Base-by-base conservation (phyloP, 30 jellyfish, hydroid and myxozoan species). In the Aurelia aurita complex sp. Pacific region DNA sequence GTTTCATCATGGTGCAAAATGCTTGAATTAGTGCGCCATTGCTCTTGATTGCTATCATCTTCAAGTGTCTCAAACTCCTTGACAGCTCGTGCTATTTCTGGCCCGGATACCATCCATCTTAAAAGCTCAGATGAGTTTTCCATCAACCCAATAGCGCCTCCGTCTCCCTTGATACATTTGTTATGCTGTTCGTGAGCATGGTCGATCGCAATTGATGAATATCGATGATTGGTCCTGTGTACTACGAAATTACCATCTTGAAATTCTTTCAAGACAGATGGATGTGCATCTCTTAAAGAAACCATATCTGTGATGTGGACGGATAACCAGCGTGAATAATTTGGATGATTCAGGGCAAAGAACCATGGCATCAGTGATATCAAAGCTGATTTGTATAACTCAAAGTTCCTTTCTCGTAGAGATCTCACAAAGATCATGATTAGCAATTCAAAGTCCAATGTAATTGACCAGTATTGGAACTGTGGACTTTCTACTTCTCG, bases 161-260 rank as follows among this genome's bases (percentile, higher is more conserved):
- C 0, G 29, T 23, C 29, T 23, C 29, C 29, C 29, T 23, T 23
- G 29, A 23, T 0, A 23, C 29, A 23, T 23, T 23, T 23, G 29
- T 23, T 23, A 23, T 23, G 29, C 29, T 23, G 29, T 0, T 23
- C 29, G 29, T 23, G 29, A 23, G 29, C 29, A 23, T 23, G 29
- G 29, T 23, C 29, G 29, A 23, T 23, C 29, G 29, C 29, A 23
- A 23, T 23, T 23, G 29, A 23, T 23, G 29, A 23, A 23, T 23
- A 23, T 23, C 29, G 29, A 23, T 23, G 29, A 23, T 23, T 83
- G 83, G 50, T 76, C 60, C 2, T 53, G 46, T 53, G 35, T 15
- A 76, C 79, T 16, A 76, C 86, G 38, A 76, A 76, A 0, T 51
- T 51, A n/a, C 86, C 86, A n/a, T 76, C 35, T 13, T 10, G 34